phyloP scores from a whole-genome alignment of 2,113 vertebrate species.

The Nettapus auritus region DNA sequence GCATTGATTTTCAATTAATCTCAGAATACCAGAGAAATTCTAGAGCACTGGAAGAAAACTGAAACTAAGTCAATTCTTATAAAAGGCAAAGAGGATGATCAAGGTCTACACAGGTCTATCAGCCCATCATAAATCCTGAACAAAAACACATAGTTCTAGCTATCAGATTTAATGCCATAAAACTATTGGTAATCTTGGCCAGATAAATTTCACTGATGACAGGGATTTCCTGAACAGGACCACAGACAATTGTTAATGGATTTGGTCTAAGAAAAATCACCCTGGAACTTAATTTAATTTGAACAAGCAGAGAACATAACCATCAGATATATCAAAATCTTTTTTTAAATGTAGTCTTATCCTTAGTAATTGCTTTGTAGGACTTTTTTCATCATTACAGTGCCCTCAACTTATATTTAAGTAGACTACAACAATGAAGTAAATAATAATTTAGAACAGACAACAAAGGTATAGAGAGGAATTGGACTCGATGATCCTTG shows the following conservation, averaged over 20 bases:
- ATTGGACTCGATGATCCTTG: background rate
- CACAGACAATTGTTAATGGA: background rate
- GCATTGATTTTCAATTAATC: constrained; percentile 43
- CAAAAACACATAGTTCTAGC: background rate
- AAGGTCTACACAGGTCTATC: background rate
- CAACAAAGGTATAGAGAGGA: background rate
- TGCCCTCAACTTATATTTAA: background rate
- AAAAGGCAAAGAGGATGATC: background rate
- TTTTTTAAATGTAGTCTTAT: background rate
- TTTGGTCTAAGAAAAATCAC: background rate
- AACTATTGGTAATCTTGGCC: background rate
- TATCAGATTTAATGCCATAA: background rate
- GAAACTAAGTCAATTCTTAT: background rate
- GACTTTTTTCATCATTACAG: background rate
- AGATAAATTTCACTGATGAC: background rate
- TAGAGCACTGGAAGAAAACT: background rate
- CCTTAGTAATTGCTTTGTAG: background rate
- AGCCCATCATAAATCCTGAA: background rate
- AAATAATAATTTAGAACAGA: background rate
- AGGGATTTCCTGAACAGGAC: background rate
- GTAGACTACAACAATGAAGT: background rate
- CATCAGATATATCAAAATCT: background rate
- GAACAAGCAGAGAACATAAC: background rate
- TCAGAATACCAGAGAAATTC: background rate
- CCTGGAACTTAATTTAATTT: background rate